Base-by-base conservation (phyloP, 2,797 vertebrate genomes). In the Podargus strigoides region DNA sequence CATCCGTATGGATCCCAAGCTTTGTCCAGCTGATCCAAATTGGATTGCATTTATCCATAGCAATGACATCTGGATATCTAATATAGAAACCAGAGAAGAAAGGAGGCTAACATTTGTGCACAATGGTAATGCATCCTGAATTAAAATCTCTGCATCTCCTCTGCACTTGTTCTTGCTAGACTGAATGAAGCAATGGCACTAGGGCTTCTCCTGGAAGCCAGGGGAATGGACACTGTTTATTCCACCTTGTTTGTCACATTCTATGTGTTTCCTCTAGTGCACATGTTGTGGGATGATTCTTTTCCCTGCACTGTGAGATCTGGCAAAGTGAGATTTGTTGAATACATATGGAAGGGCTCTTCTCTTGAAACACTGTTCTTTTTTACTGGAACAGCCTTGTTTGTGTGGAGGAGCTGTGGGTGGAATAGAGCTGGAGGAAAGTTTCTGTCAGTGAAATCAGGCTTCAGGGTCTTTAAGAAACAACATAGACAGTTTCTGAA, bases 11-110 rank as follows among this genome's bases (percentile, higher is more conserved):
- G 98, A 98, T 96, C 98, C 98, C 84, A 98, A 98, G 82, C 95
- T 98, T 47, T 98, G 98, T 92, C 98, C 98, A 28, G 98, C 97
- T 82, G 98, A 98, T 95, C 98, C 98, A 74, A 97, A 98, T 84
- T 98, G 98, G 98, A 98, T 98, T 96, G 98, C 98, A 3, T 98
- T 98, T 95, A 97, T 98, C 85, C 98, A 98, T 23, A 98, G 98
- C 96, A 98, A 97, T 69, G 98, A 98, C 85, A 97, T 98, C 86
- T 98, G 98, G 98, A 94, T 98, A 79, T 97, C 98, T 37, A 98
- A 98, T 75, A 96, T 98, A 36, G 96, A 97, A 94, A 98, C 97
- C 37, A 96, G 97, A 84, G 98, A 98, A 90, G 98, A 98, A 89
- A 97, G 97, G 75, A 97, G 98, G 77, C 93, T 98, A 85, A 98